Base-by-base conservation (phyloP, 35 echinoderm and acorn worm species). In the Acanthaster planci region DNA sequence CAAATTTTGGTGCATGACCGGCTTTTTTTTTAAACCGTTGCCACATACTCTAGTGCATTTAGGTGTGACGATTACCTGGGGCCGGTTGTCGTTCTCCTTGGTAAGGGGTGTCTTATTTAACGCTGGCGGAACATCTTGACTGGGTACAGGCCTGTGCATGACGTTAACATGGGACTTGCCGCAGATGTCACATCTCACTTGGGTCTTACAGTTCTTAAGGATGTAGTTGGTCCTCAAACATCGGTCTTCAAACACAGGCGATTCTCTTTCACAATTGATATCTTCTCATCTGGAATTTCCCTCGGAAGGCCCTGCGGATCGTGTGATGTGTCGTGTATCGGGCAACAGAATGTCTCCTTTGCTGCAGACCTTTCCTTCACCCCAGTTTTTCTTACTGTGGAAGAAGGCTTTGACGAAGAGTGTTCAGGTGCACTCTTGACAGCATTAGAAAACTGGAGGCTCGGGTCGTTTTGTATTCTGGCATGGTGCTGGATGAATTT, bases 401-500 rank as follows among this genome's bases (percentile, higher is more conserved):
- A 76, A 84, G 80, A 53, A 80, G 57, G 21, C 87, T 87, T 82
- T 23, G 60, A 38, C 35, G 23, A 40, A 10, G 55, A 16, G 32
- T 40, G 40, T 17, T 17, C 35, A 14, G 38, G 38, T 10, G 19
- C 22, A 21, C 40, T 47, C 52, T 84, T 76, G 58, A 55, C 52
- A 55, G 40, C 23, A 59, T 77, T 52, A 38, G 75, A 23, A 16
- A 77, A 32, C 39, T 51, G 51, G 67, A 90, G 84, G 81, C 87
- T 84, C 1, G 88, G 88, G 40, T 90, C 81, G 30, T 90, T 90
- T 39, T 90, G 88, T 78, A 84, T 39, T 75, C 68, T 38, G 9
- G 88, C 88, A 16, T 90, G 88, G 23, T 84, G 59, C 52, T 90
- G 88, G 51, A 90, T 81, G 78, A 90, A 90, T 5, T 52, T 37